A percentile compares a stretch with the other conserved stretches of the same genome.
Conservation (phyloP, 2,797 vertebrate species). For the Kryptopterus vitreolus region DNA sequence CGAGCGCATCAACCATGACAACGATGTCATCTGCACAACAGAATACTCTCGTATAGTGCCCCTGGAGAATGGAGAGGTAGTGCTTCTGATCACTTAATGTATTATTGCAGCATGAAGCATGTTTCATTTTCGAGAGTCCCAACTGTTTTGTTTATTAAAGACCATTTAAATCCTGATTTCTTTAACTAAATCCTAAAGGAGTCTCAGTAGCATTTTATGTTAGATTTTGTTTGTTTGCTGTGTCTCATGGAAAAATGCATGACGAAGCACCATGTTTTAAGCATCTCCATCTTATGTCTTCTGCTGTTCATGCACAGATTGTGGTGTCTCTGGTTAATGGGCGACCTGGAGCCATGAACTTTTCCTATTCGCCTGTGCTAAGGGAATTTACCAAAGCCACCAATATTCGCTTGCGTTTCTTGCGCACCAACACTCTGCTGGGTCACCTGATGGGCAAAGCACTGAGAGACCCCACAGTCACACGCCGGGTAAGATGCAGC, state of each 20-base stretch:
- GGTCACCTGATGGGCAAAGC: conserved; percentile 98
- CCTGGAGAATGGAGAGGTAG: conserved; percentile 93
- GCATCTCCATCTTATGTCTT: background rate
- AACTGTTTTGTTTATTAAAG: background rate
- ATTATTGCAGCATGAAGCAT: too few relatives aligned
- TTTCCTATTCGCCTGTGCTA: conserved; percentile 91
- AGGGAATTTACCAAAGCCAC: conserved; percentile 96
- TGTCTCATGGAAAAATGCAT: too few relatives aligned
- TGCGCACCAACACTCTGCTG: conserved; percentile 92
- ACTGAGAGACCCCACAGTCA: conserved; percentile 91
- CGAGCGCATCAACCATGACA: conserved; percentile 81
- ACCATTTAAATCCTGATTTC: background rate
- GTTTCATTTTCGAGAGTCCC: background rate
- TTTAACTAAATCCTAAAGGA: too few relatives aligned
- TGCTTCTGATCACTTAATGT: background rate
- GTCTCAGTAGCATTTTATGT: background rate
- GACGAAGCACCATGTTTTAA: too few relatives aligned
- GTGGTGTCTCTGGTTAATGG: conserved; percentile 96
- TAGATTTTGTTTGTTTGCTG: background rate
- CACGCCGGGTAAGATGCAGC: conserved; percentile 82
- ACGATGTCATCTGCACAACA: conserved; percentile 85
- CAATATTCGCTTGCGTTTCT: conserved; percentile 89
- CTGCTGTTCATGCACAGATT: conserved; percentile 68
- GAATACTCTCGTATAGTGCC: conserved; percentile 94
- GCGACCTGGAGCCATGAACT: conserved; percentile 93